Percentiles rank a stretch among this genome's conserved stretches.
Evolutionary conservation across 2,888 invertebrate species (phyloP).

Genomic region (Frankliniella fusca): DNA sequence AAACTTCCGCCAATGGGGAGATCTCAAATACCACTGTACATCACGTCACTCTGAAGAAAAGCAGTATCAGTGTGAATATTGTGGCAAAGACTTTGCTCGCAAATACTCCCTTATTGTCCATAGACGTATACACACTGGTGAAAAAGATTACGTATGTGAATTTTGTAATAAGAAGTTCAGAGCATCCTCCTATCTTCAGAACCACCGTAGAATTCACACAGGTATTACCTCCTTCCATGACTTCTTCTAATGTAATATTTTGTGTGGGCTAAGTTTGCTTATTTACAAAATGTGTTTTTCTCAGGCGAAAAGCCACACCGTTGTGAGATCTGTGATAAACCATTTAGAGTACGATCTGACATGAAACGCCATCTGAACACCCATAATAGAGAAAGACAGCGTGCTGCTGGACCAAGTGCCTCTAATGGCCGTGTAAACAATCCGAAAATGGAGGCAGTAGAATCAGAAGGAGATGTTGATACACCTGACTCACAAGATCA

Average conservation of each 20-base stretch:
- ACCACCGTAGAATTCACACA: constrained; percentile 80
- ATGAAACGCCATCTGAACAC: constrained; percentile 74
- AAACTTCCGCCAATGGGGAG: constrained; percentile 82
- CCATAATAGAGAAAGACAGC: constrained; percentile 51
- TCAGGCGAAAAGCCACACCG: constrained; percentile 72
- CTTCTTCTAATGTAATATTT: not conserved
- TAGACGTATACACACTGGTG: constrained; percentile 79
- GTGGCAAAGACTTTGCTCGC: constrained; percentile 81
- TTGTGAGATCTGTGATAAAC: constrained; percentile 71
- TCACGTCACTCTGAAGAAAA: constrained; percentile 77
- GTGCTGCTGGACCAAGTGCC: not conserved
- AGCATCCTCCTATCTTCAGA: constrained; percentile 78
- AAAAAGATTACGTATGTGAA: constrained; percentile 81
- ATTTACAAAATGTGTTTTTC: constrained; percentile 36
- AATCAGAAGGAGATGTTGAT: constrained; percentile 6
- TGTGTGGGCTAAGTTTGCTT: constrained; percentile 19
- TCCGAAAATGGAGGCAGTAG: not conserved
- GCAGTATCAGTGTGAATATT: constrained; percentile 82
- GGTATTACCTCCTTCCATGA: constrained; percentile 50
- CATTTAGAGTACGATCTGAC: constrained; percentile 77
- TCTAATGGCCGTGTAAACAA: not conserved
- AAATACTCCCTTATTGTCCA: constrained; percentile 84
- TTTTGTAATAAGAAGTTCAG: constrained; percentile 78
- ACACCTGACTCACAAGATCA: constrained; percentile 3
- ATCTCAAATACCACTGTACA: constrained; percentile 78